phyloP scores from a whole-genome alignment of 2,113 vertebrate species.

The Oxygymnocypris stewartii region DNA sequence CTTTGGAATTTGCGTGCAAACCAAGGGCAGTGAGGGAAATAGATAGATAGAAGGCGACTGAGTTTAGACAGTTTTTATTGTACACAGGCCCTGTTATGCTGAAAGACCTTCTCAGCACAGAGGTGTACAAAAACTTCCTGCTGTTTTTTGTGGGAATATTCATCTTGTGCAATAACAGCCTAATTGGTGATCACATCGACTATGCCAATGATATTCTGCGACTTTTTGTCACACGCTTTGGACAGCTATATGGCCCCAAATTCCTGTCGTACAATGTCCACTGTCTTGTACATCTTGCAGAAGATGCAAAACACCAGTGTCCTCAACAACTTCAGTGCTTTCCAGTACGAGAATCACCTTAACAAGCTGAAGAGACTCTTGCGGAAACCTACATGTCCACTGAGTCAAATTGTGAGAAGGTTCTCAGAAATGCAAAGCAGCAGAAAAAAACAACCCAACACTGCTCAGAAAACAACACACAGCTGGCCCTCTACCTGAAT shows the following conservation, averaged over 20 bases:
- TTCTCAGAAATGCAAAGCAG: slow-evolving; percentile 12
- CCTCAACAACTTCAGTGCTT: not conserved
- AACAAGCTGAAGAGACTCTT: slow-evolving; percentile 11
- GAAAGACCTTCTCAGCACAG: not conserved
- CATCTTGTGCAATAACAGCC: not conserved
- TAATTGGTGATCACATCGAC: not conserved
- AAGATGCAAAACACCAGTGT: not conserved
- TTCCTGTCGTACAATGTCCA: not conserved
- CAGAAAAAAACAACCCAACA: not conserved
- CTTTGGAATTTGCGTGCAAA: not conserved
- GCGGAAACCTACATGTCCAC: not conserved
- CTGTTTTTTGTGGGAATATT: slow-evolving; percentile 13
- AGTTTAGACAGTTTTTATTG: not conserved
- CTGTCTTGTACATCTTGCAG: slow-evolving; percentile 23
- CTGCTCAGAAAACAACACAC: not conserved
- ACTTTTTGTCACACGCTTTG: slow-evolving; percentile 19
- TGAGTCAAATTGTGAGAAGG: slow-evolving; percentile 21
- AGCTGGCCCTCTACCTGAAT: not conserved
- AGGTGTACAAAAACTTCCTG: slow-evolving; percentile 13
- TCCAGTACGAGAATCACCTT: not conserved
- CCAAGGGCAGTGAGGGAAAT: slow-evolving; percentile 4
- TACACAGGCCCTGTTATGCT: slow-evolving; percentile 5
- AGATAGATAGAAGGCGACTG: not conserved
- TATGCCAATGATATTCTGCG: not conserved
- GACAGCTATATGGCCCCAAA: not conserved